These are phyloP conservation scores for Lucinisca nassula DNA, from an alignment of 2,888 invertebrate genomes.

Conservation along the genomic window DNA sequence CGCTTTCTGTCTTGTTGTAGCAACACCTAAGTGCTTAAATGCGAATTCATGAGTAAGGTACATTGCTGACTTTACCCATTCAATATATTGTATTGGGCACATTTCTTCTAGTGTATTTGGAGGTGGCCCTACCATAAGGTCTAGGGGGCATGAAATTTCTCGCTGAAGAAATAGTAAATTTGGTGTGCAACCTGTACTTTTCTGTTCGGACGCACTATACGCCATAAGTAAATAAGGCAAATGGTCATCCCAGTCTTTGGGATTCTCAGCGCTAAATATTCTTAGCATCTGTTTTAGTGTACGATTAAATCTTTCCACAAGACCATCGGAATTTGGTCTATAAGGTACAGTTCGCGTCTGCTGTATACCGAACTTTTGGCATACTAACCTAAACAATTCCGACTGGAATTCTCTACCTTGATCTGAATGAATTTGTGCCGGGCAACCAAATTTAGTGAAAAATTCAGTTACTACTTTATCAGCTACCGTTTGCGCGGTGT, in stretches of 20 bases:
- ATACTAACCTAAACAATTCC: not conserved
- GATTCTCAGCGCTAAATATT: not conserved
- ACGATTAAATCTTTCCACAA: not conserved
- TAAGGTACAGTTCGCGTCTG: not conserved
- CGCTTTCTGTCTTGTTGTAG: not conserved
- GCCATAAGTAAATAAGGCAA: not conserved
- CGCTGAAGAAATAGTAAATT: not conserved
- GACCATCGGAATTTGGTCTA: not conserved
- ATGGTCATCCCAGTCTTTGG: not conserved
- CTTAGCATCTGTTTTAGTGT: not conserved
- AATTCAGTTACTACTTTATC: slow-evolving; percentile 34
- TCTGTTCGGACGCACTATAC: too few species aligned
- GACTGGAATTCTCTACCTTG: not conserved
- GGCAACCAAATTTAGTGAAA: slow-evolving; percentile 14
- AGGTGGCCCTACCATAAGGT: too few species aligned
- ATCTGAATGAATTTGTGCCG: not conserved
- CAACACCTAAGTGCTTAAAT: not conserved
- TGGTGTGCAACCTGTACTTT: slow-evolving; percentile 7
- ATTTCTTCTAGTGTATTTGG: too few species aligned
- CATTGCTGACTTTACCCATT: not conserved
- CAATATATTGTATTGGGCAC: slow-evolving; percentile 10
- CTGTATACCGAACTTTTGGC: not conserved
- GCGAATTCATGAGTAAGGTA: not conserved
- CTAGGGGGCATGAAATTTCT: not conserved
- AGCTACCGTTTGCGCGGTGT: slow-evolving; percentile 18